Conservation (phyloP, 2,888 invertebrate genomes). For the Peribatodes rhomboidaria region DNA sequence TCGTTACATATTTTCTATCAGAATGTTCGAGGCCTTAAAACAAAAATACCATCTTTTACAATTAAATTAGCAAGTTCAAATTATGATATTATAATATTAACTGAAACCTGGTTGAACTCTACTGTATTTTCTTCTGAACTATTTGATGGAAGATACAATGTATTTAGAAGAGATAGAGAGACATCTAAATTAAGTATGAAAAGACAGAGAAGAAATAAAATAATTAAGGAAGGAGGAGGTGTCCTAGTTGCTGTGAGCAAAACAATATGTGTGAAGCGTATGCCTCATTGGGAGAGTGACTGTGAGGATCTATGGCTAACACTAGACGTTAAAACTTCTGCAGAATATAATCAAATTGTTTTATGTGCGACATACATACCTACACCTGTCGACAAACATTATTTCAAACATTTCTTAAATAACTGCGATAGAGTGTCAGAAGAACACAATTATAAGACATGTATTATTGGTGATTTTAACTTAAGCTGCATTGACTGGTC, state of each 20-base stretch:
- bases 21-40: slow-evolving; percentile 14
- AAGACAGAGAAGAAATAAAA: not conserved
- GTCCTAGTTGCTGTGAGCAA: slow-evolving; percentile 2
- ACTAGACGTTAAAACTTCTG: not conserved
- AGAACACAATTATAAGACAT: not conserved
- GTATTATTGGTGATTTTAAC: not conserved
- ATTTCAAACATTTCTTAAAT: not conserved
- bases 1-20: slow-evolving; percentile 5
- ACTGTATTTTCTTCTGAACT: slow-evolving; percentile 1
- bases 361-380: slow-evolving; percentile 2
- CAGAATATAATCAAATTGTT: not conserved
- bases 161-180: slow-evolving; percentile 20
- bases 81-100: slow-evolving; percentile 9
- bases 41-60: slow-evolving; percentile 2
- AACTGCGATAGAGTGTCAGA: not conserved
- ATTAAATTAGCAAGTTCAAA: too few relatives aligned
- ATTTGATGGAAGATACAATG: slow-evolving; percentile 14
- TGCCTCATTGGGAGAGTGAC: slow-evolving; percentile 2
- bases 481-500: not conserved
- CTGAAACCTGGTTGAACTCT: not conserved
- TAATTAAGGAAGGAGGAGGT: slow-evolving; percentile 8
- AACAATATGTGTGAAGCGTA: not conserved
- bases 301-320: not conserved
- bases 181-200: slow-evolving; percentile 6
- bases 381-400: slow-evolving; percentile 1